These are phyloP conservation scores for Alfaro cultratus DNA, from an alignment of 2,797 vertebrate genomes.

Conservation along the genomic window DNA sequence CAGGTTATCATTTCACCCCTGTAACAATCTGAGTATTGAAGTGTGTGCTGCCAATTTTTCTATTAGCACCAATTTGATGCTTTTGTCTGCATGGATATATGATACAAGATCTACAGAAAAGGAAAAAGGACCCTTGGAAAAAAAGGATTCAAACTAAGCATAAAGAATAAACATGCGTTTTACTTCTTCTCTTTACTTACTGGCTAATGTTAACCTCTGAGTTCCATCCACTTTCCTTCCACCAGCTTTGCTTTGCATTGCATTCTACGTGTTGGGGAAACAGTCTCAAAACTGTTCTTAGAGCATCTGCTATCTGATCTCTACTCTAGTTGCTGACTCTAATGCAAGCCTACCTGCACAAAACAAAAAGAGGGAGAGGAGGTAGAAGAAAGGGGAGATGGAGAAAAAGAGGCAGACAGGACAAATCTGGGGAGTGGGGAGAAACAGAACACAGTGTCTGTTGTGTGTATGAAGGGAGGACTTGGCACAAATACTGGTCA, in stretches of 20 bases:
- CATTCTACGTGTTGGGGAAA: constrained; percentile 39
- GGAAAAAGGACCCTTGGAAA: not conserved
- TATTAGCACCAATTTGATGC: constrained; percentile 31
- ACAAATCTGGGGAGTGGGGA: constrained; percentile 80
- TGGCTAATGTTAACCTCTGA: constrained; percentile 25
- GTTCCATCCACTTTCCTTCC: constrained; percentile 47
- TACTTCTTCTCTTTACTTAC: not conserved
- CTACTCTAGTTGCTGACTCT: constrained; percentile 61
- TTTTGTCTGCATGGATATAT: constrained; percentile 1
- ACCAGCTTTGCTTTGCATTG: constrained; percentile 36
- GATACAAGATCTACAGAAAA: constrained; percentile 26
- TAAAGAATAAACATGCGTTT: constrained; percentile 6
- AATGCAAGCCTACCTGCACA: constrained; percentile 73
- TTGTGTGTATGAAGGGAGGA: constrained; percentile 78
- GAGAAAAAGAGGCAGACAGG: constrained; percentile 62
- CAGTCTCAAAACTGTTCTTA: constrained; percentile 65
- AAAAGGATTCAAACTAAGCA: constrained; percentile 9
- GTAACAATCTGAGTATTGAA: constrained; percentile 17
- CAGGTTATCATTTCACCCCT: constrained; percentile 20
- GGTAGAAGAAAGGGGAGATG: constrained; percentile 58
- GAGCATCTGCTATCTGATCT: constrained; percentile 76
- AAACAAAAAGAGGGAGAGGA: constrained; percentile 26
- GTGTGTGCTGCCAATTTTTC: constrained; percentile 25
- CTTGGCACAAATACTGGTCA: constrained; percentile 81
- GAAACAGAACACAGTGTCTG: constrained; percentile 84